Conservation (phyloP, 2,113 vertebrate species). For the Stegostoma tigrinum region DNA sequence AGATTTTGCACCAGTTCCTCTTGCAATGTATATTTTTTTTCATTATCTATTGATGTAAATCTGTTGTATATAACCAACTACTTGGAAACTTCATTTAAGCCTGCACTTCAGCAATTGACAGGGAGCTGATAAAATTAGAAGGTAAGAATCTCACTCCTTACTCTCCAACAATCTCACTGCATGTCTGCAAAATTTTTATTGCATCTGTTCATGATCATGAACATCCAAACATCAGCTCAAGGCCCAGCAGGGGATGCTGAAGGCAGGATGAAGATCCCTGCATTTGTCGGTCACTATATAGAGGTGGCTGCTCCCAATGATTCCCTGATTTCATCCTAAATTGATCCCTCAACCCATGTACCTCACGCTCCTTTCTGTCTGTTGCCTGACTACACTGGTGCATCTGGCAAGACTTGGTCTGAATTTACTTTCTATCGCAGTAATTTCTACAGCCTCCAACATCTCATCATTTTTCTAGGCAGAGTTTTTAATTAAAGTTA, state of each 20-base stretch:
- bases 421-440: too few species aligned
- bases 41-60: background rate
- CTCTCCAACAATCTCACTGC: background rate
- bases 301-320: background rate
- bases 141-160: background rate
- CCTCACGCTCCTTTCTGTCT: too few species aligned
- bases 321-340: background rate
- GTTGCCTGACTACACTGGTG: too few species aligned
- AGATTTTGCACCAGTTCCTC: background rate
- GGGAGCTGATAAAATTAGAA: background rate
- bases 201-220: background rate
- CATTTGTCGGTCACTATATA: background rate
- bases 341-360: too few species aligned
- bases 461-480: too few species aligned
- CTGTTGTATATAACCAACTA: background rate
- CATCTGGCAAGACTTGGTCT: too few species aligned
- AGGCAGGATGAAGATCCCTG: background rate
- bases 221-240: background rate
- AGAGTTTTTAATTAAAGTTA: too few species aligned
- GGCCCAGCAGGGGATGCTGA: background rate
- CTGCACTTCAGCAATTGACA: background rate
- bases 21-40: background rate
- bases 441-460: too few species aligned
- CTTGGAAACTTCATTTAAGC: background rate
- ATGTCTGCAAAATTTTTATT: background rate